Evolutionary conservation across 2,113 vertebrate species (phyloP).

Genomic region (Cynoglossus semilaevis): DNA sequence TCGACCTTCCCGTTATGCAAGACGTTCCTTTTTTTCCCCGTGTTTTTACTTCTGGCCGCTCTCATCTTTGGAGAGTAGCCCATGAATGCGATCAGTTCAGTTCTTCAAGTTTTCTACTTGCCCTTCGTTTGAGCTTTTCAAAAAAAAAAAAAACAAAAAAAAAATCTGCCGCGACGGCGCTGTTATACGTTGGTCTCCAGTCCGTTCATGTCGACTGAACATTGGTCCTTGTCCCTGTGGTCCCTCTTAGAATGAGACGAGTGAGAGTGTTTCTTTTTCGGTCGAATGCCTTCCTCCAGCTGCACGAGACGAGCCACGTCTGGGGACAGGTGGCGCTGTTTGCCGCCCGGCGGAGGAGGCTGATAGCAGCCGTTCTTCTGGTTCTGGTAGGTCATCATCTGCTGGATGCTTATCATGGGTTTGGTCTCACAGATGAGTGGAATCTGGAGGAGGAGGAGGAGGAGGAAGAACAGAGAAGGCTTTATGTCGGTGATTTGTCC

Average conservation of each 20-base stretch:
- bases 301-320: conserved; percentile 82
- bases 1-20: too few species aligned
- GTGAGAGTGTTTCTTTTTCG: conserved; percentile 71
- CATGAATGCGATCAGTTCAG: neutral
- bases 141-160: too few species aligned
- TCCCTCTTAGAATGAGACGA: conserved; percentile 70
- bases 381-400: conserved; percentile 91
- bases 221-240: conserved; percentile 85
- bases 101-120: conserved; percentile 2
- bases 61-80: too few species aligned
- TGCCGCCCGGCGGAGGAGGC: conserved; percentile 67
- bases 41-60: too few species aligned
- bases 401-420: conserved; percentile 88
- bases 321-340: conserved; percentile 73
- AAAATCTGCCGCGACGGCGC: too few species aligned
- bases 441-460: conserved; percentile 67
- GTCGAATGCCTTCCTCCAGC: conserved; percentile 80
- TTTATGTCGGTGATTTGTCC: too few species aligned
- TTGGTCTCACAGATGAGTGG: conserved; percentile 88
- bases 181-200: conserved; percentile 93
- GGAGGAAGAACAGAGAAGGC: neutral
- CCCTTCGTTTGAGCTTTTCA: conserved; percentile 3
- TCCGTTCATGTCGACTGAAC: conserved; percentile 92
- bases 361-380: conserved; percentile 89
- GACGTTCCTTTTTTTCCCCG: too few species aligned